A percentile compares a stretch with the other conserved stretches of the same genome.
These are phyloP conservation scores for Conus betulinus DNA, from an alignment of 1,140 invertebrate species.

Conservation along the genomic window DNA sequence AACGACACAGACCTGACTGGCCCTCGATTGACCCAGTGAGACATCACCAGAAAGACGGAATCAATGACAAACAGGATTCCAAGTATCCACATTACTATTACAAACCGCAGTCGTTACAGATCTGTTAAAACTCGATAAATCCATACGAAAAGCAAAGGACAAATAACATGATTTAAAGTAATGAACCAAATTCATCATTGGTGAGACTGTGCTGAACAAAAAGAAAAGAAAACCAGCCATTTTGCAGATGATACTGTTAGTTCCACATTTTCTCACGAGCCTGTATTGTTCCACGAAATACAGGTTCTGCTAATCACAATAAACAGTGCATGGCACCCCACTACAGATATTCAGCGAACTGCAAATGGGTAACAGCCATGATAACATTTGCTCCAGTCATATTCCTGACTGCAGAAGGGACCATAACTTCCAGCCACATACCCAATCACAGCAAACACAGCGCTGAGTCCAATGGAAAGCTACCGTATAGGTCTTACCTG, in stretches of 20 bases:
- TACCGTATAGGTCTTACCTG: slow-evolving; percentile 29
- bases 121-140: not conserved
- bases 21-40: slow-evolving; percentile 49
- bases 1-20: slow-evolving; percentile 44
- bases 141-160: not conserved
- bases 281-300: slow-evolving; percentile 53
- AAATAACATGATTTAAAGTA: slow-evolving; percentile 43
- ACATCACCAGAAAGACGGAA: slow-evolving; percentile 2
- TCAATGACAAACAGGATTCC: slow-evolving; percentile 12
- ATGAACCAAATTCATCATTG: slow-evolving; percentile 45
- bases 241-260: not conserved
- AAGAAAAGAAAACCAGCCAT: slow-evolving; percentile 37
- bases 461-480: slow-evolving; percentile 48
- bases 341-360: slow-evolving; percentile 32
- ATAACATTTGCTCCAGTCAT: not conserved
- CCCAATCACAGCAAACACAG: slow-evolving; percentile 44
- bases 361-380: slow-evolving; percentile 51
- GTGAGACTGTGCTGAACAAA: slow-evolving; percentile 36
- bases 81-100: slow-evolving; percentile 8
- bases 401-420: not conserved
- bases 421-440: slow-evolving; percentile 43
- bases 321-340: slow-evolving; percentile 32
- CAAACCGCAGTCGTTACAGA: not conserved
- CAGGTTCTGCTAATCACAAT: slow-evolving; percentile 23
- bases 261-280: slow-evolving; percentile 27